phyloP scores from a whole-genome alignment of 2,797 vertebrate species.

The Rhadinocentrus ornatus region DNA sequence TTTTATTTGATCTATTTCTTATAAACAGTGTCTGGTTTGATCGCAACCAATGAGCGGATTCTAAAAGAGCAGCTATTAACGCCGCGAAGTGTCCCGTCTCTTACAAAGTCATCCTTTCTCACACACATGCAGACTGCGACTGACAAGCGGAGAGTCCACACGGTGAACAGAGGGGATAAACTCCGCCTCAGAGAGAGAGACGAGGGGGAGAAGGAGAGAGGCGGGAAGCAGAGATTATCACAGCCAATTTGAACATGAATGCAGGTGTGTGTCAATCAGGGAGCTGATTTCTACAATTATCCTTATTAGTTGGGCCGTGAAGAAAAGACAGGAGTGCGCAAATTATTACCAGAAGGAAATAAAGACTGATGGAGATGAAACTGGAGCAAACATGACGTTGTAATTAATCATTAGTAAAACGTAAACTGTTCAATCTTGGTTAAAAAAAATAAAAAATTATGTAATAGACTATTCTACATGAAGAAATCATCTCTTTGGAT shows the following conservation, averaged over 20 bases:
- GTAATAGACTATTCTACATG: background rate
- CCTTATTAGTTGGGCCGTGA: slow-evolving; percentile 12
- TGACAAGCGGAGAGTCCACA: slow-evolving; percentile 73
- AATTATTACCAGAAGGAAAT: slow-evolving; percentile 7
- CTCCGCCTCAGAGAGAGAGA: slow-evolving; percentile 68
- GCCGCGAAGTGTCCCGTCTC: slow-evolving; percentile 13
- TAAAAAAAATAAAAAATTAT: background rate
- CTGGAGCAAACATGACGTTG: background rate
- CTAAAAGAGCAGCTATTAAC: background rate
- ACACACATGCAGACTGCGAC: slow-evolving; percentile 62
- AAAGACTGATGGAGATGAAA: background rate
- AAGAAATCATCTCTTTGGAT: background rate
- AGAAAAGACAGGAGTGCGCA: slow-evolving; percentile 15
- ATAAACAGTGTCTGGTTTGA: background rate
- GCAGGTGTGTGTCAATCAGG: slow-evolving; percentile 42
- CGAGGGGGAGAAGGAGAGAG: slow-evolving; percentile 29
- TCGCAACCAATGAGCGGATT: background rate
- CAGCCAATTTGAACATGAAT: slow-evolving; percentile 53
- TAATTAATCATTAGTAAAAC: slow-evolving; percentile 2
- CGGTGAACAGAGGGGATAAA: slow-evolving; percentile 63
- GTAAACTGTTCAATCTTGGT: background rate
- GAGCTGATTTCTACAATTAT: slow-evolving; percentile 41
- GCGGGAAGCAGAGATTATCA: slow-evolving; percentile 65
- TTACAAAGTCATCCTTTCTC: slow-evolving; percentile 34
- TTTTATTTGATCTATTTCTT: background rate